Evolutionary conservation across 1,140 invertebrate species (phyloP).

Genomic region (Leptinotarsa texana): DNA sequence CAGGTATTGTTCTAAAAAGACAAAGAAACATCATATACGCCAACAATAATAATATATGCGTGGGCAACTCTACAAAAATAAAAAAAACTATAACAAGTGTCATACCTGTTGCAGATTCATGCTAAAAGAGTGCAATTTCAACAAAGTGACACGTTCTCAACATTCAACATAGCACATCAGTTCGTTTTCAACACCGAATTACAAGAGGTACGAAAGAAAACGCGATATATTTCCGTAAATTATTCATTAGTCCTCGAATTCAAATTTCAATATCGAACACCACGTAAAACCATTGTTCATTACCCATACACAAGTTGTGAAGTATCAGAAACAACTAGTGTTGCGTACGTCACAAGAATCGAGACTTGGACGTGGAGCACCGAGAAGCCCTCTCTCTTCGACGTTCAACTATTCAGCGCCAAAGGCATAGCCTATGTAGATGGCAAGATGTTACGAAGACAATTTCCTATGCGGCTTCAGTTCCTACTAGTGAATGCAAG

Average conservation of each 20-base stretch:
- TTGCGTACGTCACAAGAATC: background rate
- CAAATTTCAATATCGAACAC: background rate
- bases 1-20: no score
- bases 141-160: background rate
- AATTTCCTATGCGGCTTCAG: background rate
- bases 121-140: background rate
- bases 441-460: conserved; percentile 5
- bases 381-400: conserved; percentile 17
- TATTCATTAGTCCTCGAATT: background rate
- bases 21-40: background rate
- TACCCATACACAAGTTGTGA: conserved; percentile 17
- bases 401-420: conserved; percentile 19
- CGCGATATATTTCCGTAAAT: background rate
- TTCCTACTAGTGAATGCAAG: conserved; percentile 16
- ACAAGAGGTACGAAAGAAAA: background rate
- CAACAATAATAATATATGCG: background rate
- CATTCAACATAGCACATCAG: background rate
- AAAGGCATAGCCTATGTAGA: conserved; percentile 14
- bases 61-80: background rate
- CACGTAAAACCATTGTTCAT: background rate
- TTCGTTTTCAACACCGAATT: background rate
- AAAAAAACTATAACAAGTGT: background rate
- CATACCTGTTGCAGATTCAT: conserved; percentile 26
- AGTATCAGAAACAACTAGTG: conserved; percentile 20
- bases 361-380: conserved; percentile 11